These are phyloP conservation scores for Pristionchus maxplancki DNA, from an alignment of 2,888 invertebrate species.

Conservation along the genomic window DNA sequence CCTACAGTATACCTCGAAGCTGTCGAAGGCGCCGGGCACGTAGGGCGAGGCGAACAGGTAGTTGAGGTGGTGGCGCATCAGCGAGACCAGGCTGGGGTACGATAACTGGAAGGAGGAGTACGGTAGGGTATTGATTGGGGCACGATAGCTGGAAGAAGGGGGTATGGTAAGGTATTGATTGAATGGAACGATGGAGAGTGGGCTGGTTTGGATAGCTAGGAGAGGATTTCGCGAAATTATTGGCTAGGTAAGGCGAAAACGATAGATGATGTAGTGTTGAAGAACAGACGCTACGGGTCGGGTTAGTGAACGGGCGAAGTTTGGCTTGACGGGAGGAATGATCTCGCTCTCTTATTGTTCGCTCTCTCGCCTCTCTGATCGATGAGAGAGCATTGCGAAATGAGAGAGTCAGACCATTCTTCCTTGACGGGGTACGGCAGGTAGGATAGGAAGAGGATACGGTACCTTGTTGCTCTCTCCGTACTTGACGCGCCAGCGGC, in stretches of 20 bases:
- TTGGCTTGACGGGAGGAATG: no score
- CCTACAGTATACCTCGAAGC: conserved; percentile 35
- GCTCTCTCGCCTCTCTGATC: no score
- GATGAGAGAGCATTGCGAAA: no score
- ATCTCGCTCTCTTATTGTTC: no score
- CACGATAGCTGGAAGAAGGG: neutral
- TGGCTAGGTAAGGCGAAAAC: no score
- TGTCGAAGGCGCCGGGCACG: conserved; percentile 3
- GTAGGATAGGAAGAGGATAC: neutral
- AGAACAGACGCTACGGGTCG: no score
- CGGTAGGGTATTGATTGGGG: conserved; percentile 20
- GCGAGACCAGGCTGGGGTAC: conserved; percentile 12
- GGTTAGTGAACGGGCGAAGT: no score
- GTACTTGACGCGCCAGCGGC: conserved; percentile 43
- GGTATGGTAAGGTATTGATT: neutral
- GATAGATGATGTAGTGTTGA: no score
- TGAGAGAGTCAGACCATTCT: no score
- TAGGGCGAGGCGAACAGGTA: conserved; percentile 33
- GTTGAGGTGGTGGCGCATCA: conserved; percentile 30
- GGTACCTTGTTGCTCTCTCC: conserved; percentile 33
- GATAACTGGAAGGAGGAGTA: conserved; percentile 28
- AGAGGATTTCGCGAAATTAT: no score
- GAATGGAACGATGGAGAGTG: no score
- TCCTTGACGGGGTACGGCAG: conserved; percentile 1
- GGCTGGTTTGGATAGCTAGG: neutral